Percentiles rank a stretch among this genome's conserved stretches.
Evolutionary conservation across 2,113 vertebrate genomes (phyloP).

Genomic region (Tichodroma muraria): DNA sequence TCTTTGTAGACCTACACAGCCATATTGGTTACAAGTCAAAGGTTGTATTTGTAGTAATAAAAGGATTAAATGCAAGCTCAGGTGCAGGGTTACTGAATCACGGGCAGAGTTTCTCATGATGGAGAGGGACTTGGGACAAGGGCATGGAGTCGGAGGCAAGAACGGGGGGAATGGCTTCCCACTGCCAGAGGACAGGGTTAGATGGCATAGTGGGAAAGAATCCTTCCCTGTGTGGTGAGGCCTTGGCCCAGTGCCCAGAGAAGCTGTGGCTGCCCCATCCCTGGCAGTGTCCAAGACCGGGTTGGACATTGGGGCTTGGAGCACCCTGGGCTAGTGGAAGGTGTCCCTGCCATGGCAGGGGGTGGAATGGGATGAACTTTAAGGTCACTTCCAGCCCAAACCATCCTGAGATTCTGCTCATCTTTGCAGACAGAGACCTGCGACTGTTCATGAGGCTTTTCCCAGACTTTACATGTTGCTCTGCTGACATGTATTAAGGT

Average conservation of each 20-base stretch:
- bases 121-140: background rate
- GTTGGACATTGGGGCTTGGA: background rate
- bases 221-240: background rate
- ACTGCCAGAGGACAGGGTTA: background rate
- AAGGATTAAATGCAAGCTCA: fast-evolving
- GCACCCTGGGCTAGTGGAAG: background rate
- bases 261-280: background rate
- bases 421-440: background rate
- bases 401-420: background rate
- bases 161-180: background rate
- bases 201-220: background rate
- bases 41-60: background rate
- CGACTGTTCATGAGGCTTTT: fast-evolving
- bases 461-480: background rate
- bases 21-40: background rate
- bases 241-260: background rate
- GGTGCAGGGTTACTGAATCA: background rate
- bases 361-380: background rate
- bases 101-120: background rate
- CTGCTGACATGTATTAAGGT: background rate
- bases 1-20: too few relatives aligned
- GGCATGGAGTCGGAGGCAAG: background rate
- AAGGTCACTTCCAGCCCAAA: background rate
- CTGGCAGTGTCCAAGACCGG: background rate
- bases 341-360: background rate